Percentiles rank a stretch among this genome's conserved stretches.
These are phyloP conservation scores for Ophion slaviceki DNA, from an alignment of 2,888 invertebrate genomes.

Conservation along the genomic window DNA sequence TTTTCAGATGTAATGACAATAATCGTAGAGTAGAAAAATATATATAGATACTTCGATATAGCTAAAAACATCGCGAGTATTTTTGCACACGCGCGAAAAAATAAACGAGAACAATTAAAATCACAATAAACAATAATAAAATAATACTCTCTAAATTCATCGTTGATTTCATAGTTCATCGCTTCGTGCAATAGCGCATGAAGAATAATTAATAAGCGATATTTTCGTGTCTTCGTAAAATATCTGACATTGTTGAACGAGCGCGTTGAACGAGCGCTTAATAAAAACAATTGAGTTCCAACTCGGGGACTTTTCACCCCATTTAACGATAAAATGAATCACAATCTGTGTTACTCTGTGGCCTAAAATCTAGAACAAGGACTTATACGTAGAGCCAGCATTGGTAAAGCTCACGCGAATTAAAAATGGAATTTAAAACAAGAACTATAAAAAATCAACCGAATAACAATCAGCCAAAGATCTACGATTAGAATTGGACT, in stretches of 20 bases:
- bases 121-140: constrained; percentile 62
- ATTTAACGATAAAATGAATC: constrained; percentile 31
- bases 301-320: neutral
- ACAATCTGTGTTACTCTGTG: constrained; percentile 31
- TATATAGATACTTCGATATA: constrained; percentile 53
- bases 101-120: neutral
- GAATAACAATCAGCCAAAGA: constrained; percentile 22
- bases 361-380: constrained; percentile 50
- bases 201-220: constrained; percentile 7
- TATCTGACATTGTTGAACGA: constrained; percentile 8
- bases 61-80: constrained; percentile 62
- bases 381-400: constrained; percentile 43
- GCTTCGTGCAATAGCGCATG: constrained; percentile 2
- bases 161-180: constrained; percentile 45
- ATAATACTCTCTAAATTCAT: constrained; percentile 73
- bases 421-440: constrained; percentile 31
- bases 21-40: constrained; percentile 52
- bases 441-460: constrained; percentile 30
- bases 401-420: constrained; percentile 52
- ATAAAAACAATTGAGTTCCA: neutral
- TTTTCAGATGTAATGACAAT: constrained; percentile 44
- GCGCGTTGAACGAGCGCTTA: neutral
- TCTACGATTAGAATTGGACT: constrained; percentile 20
- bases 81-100: constrained; percentile 40
- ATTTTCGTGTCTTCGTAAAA: constrained; percentile 32